Conservation (phyloP, 2,797 vertebrate genomes). For the Silurus lanzhouensis region DNA sequence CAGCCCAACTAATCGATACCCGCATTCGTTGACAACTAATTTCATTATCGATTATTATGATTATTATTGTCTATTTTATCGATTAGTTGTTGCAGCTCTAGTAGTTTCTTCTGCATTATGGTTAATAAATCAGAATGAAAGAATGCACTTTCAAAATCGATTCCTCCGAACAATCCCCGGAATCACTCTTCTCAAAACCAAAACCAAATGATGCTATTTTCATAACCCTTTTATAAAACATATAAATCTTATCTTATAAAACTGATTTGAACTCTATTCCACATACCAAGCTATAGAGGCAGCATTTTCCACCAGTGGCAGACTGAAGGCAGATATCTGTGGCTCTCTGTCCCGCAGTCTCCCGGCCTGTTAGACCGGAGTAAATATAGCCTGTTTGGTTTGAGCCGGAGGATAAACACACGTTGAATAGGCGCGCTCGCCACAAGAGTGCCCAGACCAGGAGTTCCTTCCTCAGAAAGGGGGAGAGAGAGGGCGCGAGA, state of each 20-base stretch:
- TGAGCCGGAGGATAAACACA: constrained; percentile 80
- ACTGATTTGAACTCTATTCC: neutral
- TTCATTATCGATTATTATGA: too few relatives aligned
- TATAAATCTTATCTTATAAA: neutral
- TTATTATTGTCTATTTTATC: too few relatives aligned
- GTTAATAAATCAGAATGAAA: neutral
- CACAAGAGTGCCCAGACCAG: constrained; percentile 64
- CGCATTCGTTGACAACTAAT: too few relatives aligned
- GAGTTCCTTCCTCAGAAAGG: constrained; percentile 18
- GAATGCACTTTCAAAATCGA: too few relatives aligned
- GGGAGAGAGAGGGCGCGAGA: neutral
- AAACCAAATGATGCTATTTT: neutral
- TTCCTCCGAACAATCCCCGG: neutral
- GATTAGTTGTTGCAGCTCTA: too few relatives aligned
- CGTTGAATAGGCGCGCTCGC: constrained; percentile 73
- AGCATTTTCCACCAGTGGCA: constrained; percentile 7
- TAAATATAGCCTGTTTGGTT: constrained; percentile 82
- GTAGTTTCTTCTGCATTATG: neutral
- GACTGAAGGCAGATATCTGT: constrained; percentile 18
- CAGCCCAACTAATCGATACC: too few relatives aligned
- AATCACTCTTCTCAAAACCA: neutral
- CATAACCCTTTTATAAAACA: too few relatives aligned
- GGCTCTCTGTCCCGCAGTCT: constrained; percentile 6
- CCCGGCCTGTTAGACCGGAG: constrained; percentile 69
- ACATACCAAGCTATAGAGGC: neutral